A percentile compares a stretch with the other conserved stretches of the same genome.
Conservation (phyloP, 2,888 invertebrate genomes). For the Drosophila mimetica region DNA sequence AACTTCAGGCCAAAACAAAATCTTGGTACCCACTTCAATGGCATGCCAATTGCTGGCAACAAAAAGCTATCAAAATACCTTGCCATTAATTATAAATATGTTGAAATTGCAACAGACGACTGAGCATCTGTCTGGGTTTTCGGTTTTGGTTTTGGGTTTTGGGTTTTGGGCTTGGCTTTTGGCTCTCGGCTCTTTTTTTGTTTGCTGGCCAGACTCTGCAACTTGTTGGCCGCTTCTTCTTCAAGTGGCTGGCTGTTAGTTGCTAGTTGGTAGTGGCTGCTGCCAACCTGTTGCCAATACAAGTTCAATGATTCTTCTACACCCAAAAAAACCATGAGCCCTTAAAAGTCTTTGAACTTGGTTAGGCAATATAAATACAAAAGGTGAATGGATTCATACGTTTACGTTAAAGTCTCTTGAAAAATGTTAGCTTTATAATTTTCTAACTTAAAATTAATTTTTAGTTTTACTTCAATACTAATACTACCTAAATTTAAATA, state of each 20-base stretch:
- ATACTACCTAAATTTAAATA: too few species aligned
- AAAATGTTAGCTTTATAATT: too few species aligned
- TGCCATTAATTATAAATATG: constrained; percentile 78
- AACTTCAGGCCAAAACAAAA: neutral
- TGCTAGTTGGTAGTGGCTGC: constrained; percentile 3
- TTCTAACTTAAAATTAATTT: too few species aligned
- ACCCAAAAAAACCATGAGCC: constrained; percentile 23
- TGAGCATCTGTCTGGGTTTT: constrained; percentile 55
- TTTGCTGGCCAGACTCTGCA: constrained; percentile 47
- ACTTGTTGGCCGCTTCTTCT: constrained; percentile 56
- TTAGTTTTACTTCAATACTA: too few species aligned
- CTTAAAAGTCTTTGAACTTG: constrained; percentile 23
- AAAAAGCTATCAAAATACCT: constrained; percentile 71
- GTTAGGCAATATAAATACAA: neutral
- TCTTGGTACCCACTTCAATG: constrained; percentile 54
- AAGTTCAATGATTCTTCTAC: constrained; percentile 73
- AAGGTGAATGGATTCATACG: neutral
- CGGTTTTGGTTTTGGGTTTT: constrained; percentile 29
- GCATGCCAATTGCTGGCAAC: constrained; percentile 72
- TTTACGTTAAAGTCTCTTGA: too few species aligned
- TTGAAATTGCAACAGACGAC: constrained; percentile 67
- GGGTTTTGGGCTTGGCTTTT: constrained; percentile 34
- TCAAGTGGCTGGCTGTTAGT: constrained; percentile 6
- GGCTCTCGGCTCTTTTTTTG: constrained; percentile 17
- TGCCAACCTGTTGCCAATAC: constrained; percentile 55